Evolutionary conservation across 2,797 vertebrate genomes (phyloP).

Genomic region (Ctenosaura bakeri): DNA sequence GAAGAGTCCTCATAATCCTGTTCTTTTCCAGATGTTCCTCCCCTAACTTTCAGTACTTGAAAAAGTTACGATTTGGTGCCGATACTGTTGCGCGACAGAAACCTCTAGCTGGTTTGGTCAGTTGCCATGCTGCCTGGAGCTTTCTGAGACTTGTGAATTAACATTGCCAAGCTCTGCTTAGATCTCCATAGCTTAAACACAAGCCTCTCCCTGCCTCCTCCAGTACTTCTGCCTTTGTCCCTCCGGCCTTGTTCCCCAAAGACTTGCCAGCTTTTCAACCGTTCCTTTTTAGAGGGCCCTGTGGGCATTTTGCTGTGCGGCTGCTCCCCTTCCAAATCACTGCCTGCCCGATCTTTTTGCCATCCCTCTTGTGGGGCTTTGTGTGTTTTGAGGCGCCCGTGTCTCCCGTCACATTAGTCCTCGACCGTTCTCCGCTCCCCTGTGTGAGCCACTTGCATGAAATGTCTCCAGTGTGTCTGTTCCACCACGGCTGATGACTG

Average conservation of each 20-base stretch:
- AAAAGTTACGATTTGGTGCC: too few relatives aligned
- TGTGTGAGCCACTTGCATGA: not conserved
- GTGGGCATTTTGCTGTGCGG: accelerated
- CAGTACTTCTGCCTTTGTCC: not conserved
- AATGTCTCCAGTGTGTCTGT: slow-evolving; percentile 42
- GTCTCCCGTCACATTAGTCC: slow-evolving; percentile 25
- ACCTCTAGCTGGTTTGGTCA: not conserved
- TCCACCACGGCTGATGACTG: slow-evolving; percentile 37
- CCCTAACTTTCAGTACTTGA: too few relatives aligned
- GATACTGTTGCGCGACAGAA: not conserved
- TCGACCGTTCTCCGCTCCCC: not conserved
- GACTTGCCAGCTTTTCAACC: accelerated
- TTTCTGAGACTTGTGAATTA: too few relatives aligned
- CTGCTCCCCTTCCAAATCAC: slow-evolving; percentile 1
- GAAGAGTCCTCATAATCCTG: not conserved
- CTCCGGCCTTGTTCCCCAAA: not conserved
- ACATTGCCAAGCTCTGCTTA: too few relatives aligned
- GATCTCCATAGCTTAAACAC: not conserved
- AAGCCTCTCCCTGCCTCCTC: not conserved
- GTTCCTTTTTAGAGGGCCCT: not conserved
- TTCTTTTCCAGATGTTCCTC: not conserved
- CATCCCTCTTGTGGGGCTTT: slow-evolving; percentile 43
- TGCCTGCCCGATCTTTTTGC: slow-evolving; percentile 42
- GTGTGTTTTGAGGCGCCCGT: accelerated
- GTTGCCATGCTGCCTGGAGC: too few relatives aligned